Percentiles rank a stretch among this genome's conserved stretches.
These are phyloP conservation scores for Melipona bicolor DNA, from an alignment of 2,888 invertebrate genomes.

Conservation along the genomic window DNA sequence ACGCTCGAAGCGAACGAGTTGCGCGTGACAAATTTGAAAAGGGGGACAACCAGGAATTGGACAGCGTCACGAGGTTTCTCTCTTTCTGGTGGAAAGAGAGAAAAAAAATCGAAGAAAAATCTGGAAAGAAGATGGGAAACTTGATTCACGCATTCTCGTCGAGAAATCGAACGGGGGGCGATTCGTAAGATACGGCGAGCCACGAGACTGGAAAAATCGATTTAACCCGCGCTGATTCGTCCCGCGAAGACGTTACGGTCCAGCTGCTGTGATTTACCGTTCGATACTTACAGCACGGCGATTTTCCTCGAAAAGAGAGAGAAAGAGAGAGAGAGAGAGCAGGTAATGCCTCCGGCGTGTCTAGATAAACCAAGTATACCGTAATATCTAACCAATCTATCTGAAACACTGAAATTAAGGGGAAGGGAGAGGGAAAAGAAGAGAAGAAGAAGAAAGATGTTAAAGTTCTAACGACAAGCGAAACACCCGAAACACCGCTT, in stretches of 20 bases:
- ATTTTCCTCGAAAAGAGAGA: background rate
- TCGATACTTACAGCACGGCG: background rate
- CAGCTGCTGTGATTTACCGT: conserved; percentile 25
- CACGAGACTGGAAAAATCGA: conserved; percentile 12
- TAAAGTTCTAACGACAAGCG: too few species aligned
- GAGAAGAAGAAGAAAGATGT: background rate
- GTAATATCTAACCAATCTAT: background rate
- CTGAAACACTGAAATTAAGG: background rate
- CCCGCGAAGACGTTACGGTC: conserved; percentile 24
- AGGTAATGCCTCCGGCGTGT: background rate
- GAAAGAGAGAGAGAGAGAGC: background rate
- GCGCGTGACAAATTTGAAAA: background rate
- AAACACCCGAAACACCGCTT: too few species aligned
- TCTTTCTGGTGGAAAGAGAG: background rate
- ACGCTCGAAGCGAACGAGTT: too few species aligned
- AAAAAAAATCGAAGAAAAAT: background rate
- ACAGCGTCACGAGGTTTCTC: background rate
- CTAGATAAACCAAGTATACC: conserved; percentile 25
- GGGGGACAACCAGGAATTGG: background rate
- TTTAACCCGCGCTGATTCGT: conserved; percentile 9
- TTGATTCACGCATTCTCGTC: background rate
- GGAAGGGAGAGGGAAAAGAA: background rate
- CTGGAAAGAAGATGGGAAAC: background rate
- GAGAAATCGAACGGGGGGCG: background rate
- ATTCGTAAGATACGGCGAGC: background rate